phyloP scores from a whole-genome alignment of 23 tunicate species.

The Diplosoma virens region DNA sequence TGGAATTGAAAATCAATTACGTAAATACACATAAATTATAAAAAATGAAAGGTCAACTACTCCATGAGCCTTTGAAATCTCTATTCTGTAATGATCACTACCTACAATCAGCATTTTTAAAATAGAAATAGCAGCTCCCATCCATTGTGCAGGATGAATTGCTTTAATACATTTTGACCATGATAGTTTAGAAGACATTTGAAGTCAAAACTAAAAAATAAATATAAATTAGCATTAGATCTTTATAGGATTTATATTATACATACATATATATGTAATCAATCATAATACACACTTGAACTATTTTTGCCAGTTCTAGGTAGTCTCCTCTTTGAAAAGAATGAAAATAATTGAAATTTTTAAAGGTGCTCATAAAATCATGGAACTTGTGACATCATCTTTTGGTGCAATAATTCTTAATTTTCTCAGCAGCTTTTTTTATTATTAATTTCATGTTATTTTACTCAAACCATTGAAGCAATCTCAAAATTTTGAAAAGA shows the following conservation, averaged over 20 bases:
- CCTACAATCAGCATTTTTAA: not conserved
- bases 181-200: not conserved
- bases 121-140: conserved; percentile 9
- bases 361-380: not conserved
- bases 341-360: not conserved
- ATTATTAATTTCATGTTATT: conserved; percentile 10
- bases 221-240: not conserved
- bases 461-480: conserved; percentile 18
- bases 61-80: not conserved
- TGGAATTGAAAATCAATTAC: conserved; percentile 8
- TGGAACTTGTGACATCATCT: conserved; percentile 9
- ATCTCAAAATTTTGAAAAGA: conserved; percentile 3
- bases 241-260: too few relatives aligned
- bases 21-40: not conserved
- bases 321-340: conserved; percentile 7
- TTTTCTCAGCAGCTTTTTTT: conserved; percentile 19
- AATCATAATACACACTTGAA: too few relatives aligned
- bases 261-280: too few relatives aligned
- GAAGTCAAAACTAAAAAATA: conserved; percentile 11
- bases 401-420: conserved; percentile 3
- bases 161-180: not conserved
- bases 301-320: conserved; percentile 16
- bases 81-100: conserved; percentile 7
- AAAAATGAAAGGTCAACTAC: not conserved
- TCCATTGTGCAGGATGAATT: not conserved